These are phyloP conservation scores for Alviniconcha marisindica DNA, from an alignment of 1,140 invertebrate genomes.

Conservation along the genomic window DNA sequence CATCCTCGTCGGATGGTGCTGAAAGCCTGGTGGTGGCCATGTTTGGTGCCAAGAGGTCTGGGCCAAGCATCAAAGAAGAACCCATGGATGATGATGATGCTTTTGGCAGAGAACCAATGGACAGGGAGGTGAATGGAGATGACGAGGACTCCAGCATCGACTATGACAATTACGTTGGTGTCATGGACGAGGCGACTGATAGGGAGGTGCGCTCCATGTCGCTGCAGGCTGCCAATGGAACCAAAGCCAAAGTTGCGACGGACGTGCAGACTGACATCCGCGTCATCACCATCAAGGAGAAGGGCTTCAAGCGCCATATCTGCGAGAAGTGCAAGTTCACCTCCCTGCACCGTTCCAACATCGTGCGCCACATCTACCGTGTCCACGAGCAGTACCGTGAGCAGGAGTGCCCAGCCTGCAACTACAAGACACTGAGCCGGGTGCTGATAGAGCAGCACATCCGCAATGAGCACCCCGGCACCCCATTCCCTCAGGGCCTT, in stretches of 20 bases:
- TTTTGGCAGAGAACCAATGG: not conserved
- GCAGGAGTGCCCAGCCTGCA: conserved; percentile 49
- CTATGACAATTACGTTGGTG: not conserved
- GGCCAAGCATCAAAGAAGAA: conserved; percentile 27
- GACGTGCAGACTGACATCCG: conserved; percentile 55
- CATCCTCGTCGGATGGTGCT: not conserved
- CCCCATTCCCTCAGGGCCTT: not conserved
- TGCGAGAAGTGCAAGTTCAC: conserved; percentile 56
- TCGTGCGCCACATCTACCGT: conserved; percentile 51
- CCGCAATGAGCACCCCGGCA: conserved; percentile 43
- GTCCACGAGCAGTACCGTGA: conserved; percentile 54
- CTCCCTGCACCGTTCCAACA: conserved; percentile 52
- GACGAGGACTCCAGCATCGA: conserved; percentile 17
- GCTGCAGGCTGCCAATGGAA: not conserved
- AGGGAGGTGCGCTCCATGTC: conserved; percentile 15
- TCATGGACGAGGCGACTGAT: not conserved
- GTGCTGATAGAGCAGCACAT: conserved; percentile 50
- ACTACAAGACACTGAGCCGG: conserved; percentile 49
- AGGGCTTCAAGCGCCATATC: conserved; percentile 43
- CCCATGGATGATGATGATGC: conserved; percentile 23
- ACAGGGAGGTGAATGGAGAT: conserved; percentile 6
- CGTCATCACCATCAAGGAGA: conserved; percentile 46
- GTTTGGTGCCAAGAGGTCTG: conserved; percentile 8
- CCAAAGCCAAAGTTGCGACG: conserved; percentile 35
- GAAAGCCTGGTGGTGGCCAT: conserved; percentile 29